These are phyloP conservation scores for Tenodera sinensis DNA, from an alignment of 2,888 invertebrate species.

Conservation along the genomic window DNA sequence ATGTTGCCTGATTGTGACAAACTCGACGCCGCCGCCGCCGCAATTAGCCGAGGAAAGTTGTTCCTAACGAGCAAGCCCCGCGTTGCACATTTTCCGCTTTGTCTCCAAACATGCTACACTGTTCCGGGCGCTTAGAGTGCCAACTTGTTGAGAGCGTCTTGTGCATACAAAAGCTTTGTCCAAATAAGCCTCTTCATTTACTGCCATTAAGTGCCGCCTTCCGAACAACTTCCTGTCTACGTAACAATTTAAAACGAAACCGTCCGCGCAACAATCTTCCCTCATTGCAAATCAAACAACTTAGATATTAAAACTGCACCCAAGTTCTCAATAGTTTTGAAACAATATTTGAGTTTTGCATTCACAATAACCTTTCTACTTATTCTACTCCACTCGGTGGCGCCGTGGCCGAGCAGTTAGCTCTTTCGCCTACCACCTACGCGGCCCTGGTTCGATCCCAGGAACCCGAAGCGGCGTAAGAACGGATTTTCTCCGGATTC, in stretches of 20 bases:
- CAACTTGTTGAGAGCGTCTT: background rate
- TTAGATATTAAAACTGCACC: no score
- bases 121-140: background rate
- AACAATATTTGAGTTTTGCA: no score
- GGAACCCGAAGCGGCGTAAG: no score
- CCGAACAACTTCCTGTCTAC: background rate
- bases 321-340: no score
- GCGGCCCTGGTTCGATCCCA: no score
- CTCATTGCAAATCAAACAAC: background rate
- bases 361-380: no score
- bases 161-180: background rate
- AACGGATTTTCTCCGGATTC: no score
- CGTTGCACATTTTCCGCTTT: background rate
- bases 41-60: background rate
- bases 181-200: background rate
- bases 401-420: no score
- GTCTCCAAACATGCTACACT: background rate
- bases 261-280: background rate
- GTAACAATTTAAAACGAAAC: background rate
- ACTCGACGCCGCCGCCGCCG: background rate
- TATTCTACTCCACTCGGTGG: no score
- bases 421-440: no score
- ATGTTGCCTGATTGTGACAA: background rate
- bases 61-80: background rate
- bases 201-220: background rate